Percentiles rank a stretch among this genome's conserved stretches.
phyloP scores from a whole-genome alignment of 2,113 vertebrate species.

The Coreoperca whiteheadi region DNA sequence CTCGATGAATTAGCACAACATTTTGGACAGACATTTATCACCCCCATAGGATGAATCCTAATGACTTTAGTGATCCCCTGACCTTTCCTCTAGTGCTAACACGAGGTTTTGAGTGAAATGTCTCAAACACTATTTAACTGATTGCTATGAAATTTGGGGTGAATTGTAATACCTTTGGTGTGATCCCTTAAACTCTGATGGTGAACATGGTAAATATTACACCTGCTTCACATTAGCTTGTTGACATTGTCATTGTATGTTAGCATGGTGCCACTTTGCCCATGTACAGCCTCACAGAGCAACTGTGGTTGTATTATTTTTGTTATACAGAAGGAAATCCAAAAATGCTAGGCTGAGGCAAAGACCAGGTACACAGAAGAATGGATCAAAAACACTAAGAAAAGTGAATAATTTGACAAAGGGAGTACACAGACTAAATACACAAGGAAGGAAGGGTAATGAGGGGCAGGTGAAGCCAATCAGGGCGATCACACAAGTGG shows the following conservation, averaged over 20 bases:
- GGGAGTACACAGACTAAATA: too few relatives aligned
- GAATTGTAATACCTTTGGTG: not conserved
- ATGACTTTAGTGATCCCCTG: not conserved
- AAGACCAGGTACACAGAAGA: too few relatives aligned
- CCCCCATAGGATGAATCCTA: not conserved
- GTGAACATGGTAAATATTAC: not conserved
- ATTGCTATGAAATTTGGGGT: too few relatives aligned
- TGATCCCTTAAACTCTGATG: not conserved
- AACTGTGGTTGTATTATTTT: not conserved
- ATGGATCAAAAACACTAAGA: too few relatives aligned
- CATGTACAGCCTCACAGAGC: too few relatives aligned
- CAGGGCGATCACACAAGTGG: too few relatives aligned
- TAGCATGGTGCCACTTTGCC: not conserved
- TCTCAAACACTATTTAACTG: too few relatives aligned
- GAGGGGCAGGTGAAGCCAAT: too few relatives aligned
- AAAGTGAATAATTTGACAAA: too few relatives aligned
- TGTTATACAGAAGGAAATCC: too few relatives aligned
- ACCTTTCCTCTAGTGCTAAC: not conserved
- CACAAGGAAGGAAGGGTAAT: too few relatives aligned
- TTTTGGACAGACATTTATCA: not conserved
- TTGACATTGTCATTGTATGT: not conserved
- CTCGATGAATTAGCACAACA: not conserved
- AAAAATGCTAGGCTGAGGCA: too few relatives aligned
- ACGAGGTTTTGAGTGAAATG: not conserved
- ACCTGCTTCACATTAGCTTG: not conserved